Base-by-base conservation (phyloP, 2,888 invertebrate genomes). In the Synanthedon formicaeformis region DNA sequence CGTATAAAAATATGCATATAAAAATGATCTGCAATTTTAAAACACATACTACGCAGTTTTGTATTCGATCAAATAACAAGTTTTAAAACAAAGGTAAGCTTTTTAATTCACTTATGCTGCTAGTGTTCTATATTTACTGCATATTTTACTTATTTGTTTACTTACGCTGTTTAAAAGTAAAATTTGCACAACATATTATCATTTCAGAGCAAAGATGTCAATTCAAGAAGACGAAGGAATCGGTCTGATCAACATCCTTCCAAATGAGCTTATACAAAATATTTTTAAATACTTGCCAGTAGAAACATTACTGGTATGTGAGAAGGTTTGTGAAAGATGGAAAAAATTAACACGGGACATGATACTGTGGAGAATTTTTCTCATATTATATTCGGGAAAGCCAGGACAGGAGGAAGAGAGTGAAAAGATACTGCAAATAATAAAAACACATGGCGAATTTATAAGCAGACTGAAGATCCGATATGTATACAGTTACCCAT, bases 291-390 rank as follows among this genome's bases (percentile, higher is more conserved):
- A 64, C 56, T 65, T 88, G 56, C 66, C 81, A 2, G 51, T 86
- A 41, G 77, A 84, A 11, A 65, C 72, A 1, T 57, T 87, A 53
- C 57, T 86, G 13, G 58, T 59, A 8, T 82, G 84, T 59, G 81
- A 82, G 58, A 62, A 65, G 45, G 87, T 88, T 1, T 81, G 80
- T 56, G 68, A 57, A 18, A 69, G 75, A 2, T 88, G 88, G 88
- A 74, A 63, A 54, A 74, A 72, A 57, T 57, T 86, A 51, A 67
- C 73, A 3, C 66, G 62, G 34, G 85, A 86, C 58, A 51, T 66
- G 16, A 59, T 70, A 5, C 57, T 87, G 41, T 88, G 88, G 88
- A 71, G 73, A 41, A 57, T 60, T 50, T 69, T 80, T 53, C 57
- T 70, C 10, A 60, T 88, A 51, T 66, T 76, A 18, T 84, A 81